A percentile compares a stretch with the other conserved stretches of the same genome.
Evolutionary conservation across 2,888 invertebrate genomes (phyloP).

Genomic region (Rhagonycha lutea): DNA sequence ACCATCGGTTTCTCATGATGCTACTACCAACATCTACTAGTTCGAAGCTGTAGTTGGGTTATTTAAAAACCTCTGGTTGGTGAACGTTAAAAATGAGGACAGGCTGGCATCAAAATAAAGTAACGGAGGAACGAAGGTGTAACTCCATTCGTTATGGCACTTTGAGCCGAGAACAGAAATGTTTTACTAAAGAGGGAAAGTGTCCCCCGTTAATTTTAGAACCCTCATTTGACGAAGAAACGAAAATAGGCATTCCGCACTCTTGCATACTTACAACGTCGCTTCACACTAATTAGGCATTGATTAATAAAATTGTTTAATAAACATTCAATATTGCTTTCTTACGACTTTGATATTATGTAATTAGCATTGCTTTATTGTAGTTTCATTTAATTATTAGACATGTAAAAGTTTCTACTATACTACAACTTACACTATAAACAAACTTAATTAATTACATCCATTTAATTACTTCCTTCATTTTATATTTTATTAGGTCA

Average conservation of each 20-base stretch:
- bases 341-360: neutral
- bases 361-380: neutral
- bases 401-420: neutral
- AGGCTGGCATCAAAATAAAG: neutral
- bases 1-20: neutral
- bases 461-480: neutral
- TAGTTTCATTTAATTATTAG: neutral
- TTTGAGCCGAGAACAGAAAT: neutral
- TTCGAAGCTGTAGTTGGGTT: neutral
- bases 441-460: neutral
- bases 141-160: constrained; percentile 1
- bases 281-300: neutral
- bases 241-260: neutral
- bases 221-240: neutral
- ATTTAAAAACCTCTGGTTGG: constrained; percentile 8
- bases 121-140: constrained; percentile 4
- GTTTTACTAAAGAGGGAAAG: neutral
- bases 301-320: neutral
- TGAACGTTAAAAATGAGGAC: constrained; percentile 13
- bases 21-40: neutral
- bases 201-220: neutral
- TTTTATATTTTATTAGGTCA: neutral
- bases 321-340: neutral
- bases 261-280: neutral
- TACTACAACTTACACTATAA: neutral